Percentiles rank a stretch among this genome's conserved stretches.
Evolutionary conservation across 2,113 vertebrate genomes (phyloP).

Genomic region (Blennius ocellaris): DNA sequence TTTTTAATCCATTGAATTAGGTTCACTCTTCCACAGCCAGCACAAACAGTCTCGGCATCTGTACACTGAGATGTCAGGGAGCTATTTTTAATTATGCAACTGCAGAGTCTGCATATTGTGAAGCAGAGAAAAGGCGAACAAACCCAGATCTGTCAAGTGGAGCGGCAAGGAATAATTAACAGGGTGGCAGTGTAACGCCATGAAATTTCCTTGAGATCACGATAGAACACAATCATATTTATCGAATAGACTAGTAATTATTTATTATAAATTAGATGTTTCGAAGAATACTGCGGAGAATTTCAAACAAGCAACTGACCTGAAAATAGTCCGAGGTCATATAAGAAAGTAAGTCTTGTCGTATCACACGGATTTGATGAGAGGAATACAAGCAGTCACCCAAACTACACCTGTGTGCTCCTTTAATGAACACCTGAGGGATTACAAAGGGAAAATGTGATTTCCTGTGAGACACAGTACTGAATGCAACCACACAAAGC

Average conservation of each 20-base stretch:
- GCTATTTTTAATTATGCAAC: constrained; percentile 13
- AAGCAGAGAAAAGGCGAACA: constrained; percentile 7
- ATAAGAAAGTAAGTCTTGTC: not conserved
- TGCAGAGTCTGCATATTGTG: not conserved
- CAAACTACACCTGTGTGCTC: constrained; percentile 7
- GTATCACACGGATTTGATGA: not conserved
- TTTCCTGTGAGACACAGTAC: constrained; percentile 50
- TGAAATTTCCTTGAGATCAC: not conserved
- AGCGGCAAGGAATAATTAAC: not conserved
- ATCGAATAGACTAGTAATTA: no score
- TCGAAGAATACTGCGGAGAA: no score
- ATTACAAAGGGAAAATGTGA: constrained; percentile 35
- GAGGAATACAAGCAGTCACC: not conserved
- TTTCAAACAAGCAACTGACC: not conserved
- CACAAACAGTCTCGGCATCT: not conserved
- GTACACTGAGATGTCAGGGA: not conserved
- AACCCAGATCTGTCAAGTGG: constrained; percentile 23
- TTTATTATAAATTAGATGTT: no score
- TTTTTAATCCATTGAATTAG: not conserved
- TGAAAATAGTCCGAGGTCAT: not conserved
- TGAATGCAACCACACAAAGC: constrained; percentile 33
- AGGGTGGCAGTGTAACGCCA: no score
- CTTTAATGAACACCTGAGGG: constrained; percentile 62
- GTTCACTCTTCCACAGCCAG: not conserved
- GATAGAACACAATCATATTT: not conserved